Base-by-base conservation (phyloP, 2,888 invertebrate genomes). In the Troilus luridus region DNA sequence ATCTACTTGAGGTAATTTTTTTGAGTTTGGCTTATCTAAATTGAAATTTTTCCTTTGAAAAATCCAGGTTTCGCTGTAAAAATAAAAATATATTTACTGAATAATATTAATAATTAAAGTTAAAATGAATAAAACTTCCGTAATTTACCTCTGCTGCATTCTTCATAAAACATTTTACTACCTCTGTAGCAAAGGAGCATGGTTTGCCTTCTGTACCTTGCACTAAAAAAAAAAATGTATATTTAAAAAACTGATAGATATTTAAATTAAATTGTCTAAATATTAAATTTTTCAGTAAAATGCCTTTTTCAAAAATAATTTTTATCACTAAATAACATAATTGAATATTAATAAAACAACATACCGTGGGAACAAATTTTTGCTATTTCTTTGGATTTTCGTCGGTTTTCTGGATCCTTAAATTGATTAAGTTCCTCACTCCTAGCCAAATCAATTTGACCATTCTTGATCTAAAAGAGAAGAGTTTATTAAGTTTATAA, bases 311-410 rank as follows among this genome's bases (percentile, higher is more conserved):
- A 64, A 64, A 64, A 11, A 12, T 67, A 64, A 59, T 59, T 14
- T 10, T 59, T 64, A 21, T 60, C 14, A 60, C 14, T 64, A 8
- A 21, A 64, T 64, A 64, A n/a, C n/a, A n/a, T 10, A 21, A 64
- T 5, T 0, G 11, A 5, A 8, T 24, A 67, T 24, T 67, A 10
- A 24, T 24, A 24, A 67, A 24, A 67, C 24, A 24, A 72, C 85
- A 56, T 56, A 85, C 85, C 85, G n/a, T 85, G 14, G 21, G 85
- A n/a, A 85, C 85, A 85, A 9, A 21, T 54, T 85, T 56, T 85
- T 5, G 56, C 56, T 21, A 85, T 21, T 85, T 85, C 56, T 6
- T 85, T 85, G 1, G 85, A 54, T 85, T 85, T 85, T 85, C 19
- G 21, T 56, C 11, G 11, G 56, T 21, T 56, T 85, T 85, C 85